Base-by-base conservation (phyloP, 2,113 vertebrate genomes). In the Formicarius rufipectus region DNA sequence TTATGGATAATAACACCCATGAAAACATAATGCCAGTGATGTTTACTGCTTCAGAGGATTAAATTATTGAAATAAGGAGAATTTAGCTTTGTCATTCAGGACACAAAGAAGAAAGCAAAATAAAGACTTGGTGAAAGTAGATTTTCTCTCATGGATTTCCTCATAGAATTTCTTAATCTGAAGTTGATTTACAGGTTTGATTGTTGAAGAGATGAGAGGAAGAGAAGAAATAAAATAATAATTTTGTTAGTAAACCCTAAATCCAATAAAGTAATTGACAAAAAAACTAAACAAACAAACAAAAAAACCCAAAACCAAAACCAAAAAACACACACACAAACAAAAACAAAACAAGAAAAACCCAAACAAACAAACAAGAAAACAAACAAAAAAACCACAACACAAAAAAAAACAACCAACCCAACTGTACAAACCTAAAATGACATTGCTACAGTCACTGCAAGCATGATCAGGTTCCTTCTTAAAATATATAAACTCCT, bases 181-280 rank as follows among this genome's bases (percentile, higher is more conserved):
- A 42, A 7, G 1, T 0, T 59, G 21, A 19, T 0, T 80, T 25
- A 44, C 3, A 30, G 19, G 4, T 5, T 14, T 74, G 16, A 21
- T 47, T 89, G 7, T 27, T 74, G n/a, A 59, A 73, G 31, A 55
- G 7, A 27, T 19, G 6, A 25, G 17, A 68, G 80, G 27, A 13
- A 40, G 5, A 44, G 5, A 85, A 75, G 75, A 5, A 71, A 22
- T 31, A 33, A 82, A 85, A 67, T 16, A 63, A 52, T 1, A 0
- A 7, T 67, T 94, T 75, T 78, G 6, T 50, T 85, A 59, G 11
- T n/a, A 50, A 50, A 73, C 49, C 35, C 33, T 7, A 55, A 71
- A 50, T 20, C 5, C 60, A 12, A 33, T 64, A 33, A 53, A 40
- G 23, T 59, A 4, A 44, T 25, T 55, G 19, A 17, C 4, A 47